Evolutionary conservation across 2,113 vertebrate species (phyloP), one percentile per base, ranked within the genome.

Genomic region (Stigmatopora argus): DNA sequence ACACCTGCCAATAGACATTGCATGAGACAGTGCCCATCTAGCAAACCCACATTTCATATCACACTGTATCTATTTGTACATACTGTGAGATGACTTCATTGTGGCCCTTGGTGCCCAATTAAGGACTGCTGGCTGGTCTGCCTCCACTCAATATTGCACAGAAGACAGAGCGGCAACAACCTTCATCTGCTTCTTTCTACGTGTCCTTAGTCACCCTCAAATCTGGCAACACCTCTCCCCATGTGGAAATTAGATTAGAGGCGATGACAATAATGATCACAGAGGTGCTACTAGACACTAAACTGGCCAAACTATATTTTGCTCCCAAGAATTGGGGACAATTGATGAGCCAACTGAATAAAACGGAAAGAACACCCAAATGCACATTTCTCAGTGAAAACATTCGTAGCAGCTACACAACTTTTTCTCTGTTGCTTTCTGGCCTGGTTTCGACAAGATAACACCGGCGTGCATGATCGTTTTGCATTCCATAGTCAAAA

Each of bases 1-100:
- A 83, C 85, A 89, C 81, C 87, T 89, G 86, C 85, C 87, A 86
- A 84, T 87, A 82, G 58, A 66, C 77, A 80, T 59, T 74, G 82
- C 81, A 81, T 77, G 74, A 82, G 81, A 79, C 72, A 3, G 3
- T 71, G 5, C 68, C 38, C 55, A 18, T 48, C 59, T 34, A n/a
- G 21, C 58, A 67, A 71, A 59, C 35, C 63, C 47, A 14, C 70
- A 69, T 59, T 65, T 55, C n/a, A 12, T 65, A 68, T 71, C 7
- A 14, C 67, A 71, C 74, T 17, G 44, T 65, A 67, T 66, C 48
- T 72, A 51, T 74, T 79, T 49, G 66, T 64, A 72, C 77, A 69
- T 71, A 75, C 59, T 53, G 65, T 59, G 75, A 70, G 69, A 80
- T 83, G 70, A 79, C 77, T 82, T 86, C 69, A 86, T 82, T 75